phyloP scores from a whole-genome alignment of 2,888 invertebrate species.

The Rhodophaea formosa region DNA sequence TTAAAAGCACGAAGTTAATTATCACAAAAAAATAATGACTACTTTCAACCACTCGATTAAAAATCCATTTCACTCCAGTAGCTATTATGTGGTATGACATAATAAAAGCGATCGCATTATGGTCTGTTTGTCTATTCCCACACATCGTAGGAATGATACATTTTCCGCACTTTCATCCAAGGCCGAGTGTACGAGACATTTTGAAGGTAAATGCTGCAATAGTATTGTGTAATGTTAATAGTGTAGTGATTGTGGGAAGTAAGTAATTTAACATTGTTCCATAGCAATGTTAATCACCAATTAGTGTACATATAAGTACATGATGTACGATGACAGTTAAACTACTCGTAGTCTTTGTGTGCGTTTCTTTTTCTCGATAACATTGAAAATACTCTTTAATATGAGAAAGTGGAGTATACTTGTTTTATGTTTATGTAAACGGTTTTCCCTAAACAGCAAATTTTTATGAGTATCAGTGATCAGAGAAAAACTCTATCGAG shows the following conservation, averaged over 20 bases:
- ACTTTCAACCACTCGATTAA: not conserved
- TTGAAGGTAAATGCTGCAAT: not conserved
- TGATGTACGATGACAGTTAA: no score
- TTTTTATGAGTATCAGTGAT: no score
- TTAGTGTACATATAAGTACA: no score
- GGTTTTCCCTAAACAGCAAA: no score
- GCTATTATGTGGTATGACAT: not conserved
- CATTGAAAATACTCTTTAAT: no score
- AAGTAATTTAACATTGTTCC: not conserved
- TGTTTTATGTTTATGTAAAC: no score
- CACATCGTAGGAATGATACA: not conserved
- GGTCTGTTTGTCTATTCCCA: not conserved
- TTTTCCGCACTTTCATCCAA: constrained; percentile 4
- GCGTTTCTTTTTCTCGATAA: no score
- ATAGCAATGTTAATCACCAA: not conserved
- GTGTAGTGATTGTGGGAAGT: not conserved
- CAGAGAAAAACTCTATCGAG: no score
- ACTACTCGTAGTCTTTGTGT: no score
- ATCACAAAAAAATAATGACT: not conserved
- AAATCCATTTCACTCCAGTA: not conserved
- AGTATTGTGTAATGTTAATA: not conserved
- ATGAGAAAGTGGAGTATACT: no score
- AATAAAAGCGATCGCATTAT: not conserved
- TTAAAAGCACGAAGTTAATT: not conserved
- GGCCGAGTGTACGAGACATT: not conserved